Evolutionary conservation across 2,888 invertebrate species (phyloP), one percentile per base, ranked within the genome.

Genomic region (Hoplodrina blanda): DNA sequence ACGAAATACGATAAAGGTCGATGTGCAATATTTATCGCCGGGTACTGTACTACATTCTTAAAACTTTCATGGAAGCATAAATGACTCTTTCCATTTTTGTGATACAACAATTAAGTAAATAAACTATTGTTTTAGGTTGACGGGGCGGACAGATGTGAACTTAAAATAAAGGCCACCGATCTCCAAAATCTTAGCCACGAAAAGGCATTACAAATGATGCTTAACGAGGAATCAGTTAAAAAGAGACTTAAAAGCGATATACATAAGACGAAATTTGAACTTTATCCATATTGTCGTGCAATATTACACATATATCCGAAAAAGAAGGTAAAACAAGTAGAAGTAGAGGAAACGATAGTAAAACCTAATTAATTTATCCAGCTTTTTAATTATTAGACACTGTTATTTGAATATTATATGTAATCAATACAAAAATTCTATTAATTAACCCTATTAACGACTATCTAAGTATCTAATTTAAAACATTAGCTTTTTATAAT

Each of bases 241-340:
- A 92, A 91, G 67, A 87, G 92, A 78, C 80, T 92, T 33, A 91
- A 84, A 81, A 86, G 80, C 44, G 94, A 91, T 54, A 93, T 96
- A 69, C 72, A 84, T 25, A 92, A 84, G 80, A 92, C 92, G 0
- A 92, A 92, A 76, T 96, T 90, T 79, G 93, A 95, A 75, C 81
- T 92, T 46, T 96, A 92, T 83, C 95, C 95, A 3, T 91, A 92
- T 59, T 95, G 95, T 84, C 90, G 95, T 62, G 96, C 95, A 4
- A 92, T 95, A 80, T 85, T 96, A 61, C 85, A 95, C 80, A 92
- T 96, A 85, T 92, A 84, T 76, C 94, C 95, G 25, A 91, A 92
- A 57, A 89, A 83, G 75, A 85, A 86, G 64, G 65, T 70, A 44
- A 89, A 89, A 73, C 70, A 74, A 73, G 62, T 63, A 50, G 66